Conservation (phyloP, 2,888 invertebrate genomes). For the Zootermopsis nevadensis region DNA sequence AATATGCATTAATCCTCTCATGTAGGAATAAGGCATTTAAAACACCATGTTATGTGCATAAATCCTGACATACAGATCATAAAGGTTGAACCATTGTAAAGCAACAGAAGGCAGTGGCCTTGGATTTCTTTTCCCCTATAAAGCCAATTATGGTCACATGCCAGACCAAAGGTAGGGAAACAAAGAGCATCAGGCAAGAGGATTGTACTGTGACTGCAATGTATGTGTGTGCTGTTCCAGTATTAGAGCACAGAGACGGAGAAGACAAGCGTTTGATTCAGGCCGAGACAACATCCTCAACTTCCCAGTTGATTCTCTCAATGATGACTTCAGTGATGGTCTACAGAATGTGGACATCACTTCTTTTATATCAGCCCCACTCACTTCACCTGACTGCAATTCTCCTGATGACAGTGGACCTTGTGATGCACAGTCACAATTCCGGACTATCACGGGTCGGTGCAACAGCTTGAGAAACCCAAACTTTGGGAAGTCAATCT, state of each 20-base stretch:
- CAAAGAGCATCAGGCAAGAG: no score
- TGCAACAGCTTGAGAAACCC: constrained; percentile 91
- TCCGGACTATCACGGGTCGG: constrained; percentile 80
- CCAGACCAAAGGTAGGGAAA: no score
- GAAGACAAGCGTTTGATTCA: constrained; percentile 78
- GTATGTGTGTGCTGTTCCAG: constrained; percentile 13
- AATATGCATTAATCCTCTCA: no score
- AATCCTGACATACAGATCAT: no score
- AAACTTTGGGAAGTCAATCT: constrained; percentile 83
- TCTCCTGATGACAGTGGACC: constrained; percentile 77
- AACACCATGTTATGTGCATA: no score
- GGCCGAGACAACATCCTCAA: constrained; percentile 65
- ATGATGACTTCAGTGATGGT: constrained; percentile 77
- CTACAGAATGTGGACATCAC: constrained; percentile 83
- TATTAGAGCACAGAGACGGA: constrained; percentile 65
- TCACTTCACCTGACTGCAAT: constrained; percentile 72
- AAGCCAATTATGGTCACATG: no score
- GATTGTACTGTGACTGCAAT: constrained; percentile 47
- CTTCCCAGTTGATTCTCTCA: constrained; percentile 59
- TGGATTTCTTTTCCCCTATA: no score
- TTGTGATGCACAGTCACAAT: constrained; percentile 73
- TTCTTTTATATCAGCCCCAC: constrained; percentile 73
- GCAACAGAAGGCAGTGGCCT: no score
- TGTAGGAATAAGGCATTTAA: no score
- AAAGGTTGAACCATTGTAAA: no score